Conservation (phyloP, 2,888 invertebrate species). For the Acanthoscelides obtectus region DNA sequence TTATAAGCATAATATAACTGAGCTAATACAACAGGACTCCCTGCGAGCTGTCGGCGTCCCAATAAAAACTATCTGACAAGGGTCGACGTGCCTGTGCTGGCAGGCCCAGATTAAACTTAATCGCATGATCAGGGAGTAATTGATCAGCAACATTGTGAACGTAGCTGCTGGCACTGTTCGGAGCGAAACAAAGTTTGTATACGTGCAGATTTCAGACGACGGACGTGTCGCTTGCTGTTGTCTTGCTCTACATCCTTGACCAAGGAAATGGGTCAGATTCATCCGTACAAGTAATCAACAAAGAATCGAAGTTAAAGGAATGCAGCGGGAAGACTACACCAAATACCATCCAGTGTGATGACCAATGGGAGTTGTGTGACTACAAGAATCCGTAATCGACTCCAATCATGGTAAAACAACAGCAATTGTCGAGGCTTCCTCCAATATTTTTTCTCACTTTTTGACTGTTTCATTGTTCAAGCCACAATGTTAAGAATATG, state of each 20-base stretch:
- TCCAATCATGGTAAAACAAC: no score
- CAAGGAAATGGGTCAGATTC: background rate
- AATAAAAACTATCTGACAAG: conserved; percentile 38
- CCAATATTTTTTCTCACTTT: no score
- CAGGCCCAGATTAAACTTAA: conserved; percentile 39
- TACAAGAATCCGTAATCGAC: no score
- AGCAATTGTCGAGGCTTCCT: no score
- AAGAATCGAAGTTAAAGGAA: background rate
- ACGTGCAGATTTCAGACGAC: conserved; percentile 20
- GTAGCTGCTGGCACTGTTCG: conserved; percentile 27
- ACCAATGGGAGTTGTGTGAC: no score
- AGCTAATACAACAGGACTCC: conserved; percentile 20
- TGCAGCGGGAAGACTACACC: background rate
- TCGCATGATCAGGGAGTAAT: conserved; percentile 42
- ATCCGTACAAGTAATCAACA: background rate
- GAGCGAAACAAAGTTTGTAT: conserved; percentile 30
- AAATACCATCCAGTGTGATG: background rate
- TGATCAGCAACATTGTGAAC: conserved; percentile 34
- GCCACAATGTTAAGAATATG: no score
- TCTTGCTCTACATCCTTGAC: background rate
- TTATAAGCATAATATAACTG: conserved; percentile 6
- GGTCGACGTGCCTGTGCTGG: conserved; percentile 33
- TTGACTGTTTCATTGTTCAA: no score
- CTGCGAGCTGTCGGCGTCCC: conserved; percentile 15
- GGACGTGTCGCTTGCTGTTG: conserved; percentile 20